Evolutionary conservation across 2,113 vertebrate species (phyloP), one percentile per base, ranked within the genome.

Genomic region (Tylochromis polylepis): DNA sequence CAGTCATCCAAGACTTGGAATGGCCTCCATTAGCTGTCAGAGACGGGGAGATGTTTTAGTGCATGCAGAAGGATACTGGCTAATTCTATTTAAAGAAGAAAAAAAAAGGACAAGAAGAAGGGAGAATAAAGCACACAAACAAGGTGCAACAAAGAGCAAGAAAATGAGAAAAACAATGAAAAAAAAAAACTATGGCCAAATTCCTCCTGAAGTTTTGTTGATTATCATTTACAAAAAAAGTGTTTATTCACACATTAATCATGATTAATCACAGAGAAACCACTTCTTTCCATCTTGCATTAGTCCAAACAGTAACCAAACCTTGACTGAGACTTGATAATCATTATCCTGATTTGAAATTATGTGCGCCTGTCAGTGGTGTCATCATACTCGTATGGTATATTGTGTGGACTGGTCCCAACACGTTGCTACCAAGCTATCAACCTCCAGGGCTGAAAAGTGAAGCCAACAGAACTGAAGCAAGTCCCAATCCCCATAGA

Each of bases 11-110:
- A 79, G 85, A 93, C 92, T 88, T 81, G 79, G 81, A 93, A 90
- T 89, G 89, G 83, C 79, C 88, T 79, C 91, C 91, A 93, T 94
- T 91, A 93, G 85, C 91, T 87, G 93, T 94, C 89, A 92, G 91
- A 86, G 84, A 86, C 36, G 18, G 77, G 81, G 84, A 89, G 75
- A 87, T 65, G 88, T 91, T 77, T 92, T 72, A 82, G 81, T 85
- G 77, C 88, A 87, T 81, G 91, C 59, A 65, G 91, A 93, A 16
- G 85, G 91, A 92, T 87, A 86, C 15, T 18, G 22, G 56, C 67
- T 89, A 93, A 94, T 93, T 93, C 89, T 81, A 90, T 92, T 91
- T 67, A 67, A 11, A 67, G 34, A 22, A 38, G 38, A 20, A 89
- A 79, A 79, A 88, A 82, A 82, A 87, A 87, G 87, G 82, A 94